Evolutionary conservation across 2,888 invertebrate genomes (phyloP).

Genomic region (Venusia cambrica): DNA sequence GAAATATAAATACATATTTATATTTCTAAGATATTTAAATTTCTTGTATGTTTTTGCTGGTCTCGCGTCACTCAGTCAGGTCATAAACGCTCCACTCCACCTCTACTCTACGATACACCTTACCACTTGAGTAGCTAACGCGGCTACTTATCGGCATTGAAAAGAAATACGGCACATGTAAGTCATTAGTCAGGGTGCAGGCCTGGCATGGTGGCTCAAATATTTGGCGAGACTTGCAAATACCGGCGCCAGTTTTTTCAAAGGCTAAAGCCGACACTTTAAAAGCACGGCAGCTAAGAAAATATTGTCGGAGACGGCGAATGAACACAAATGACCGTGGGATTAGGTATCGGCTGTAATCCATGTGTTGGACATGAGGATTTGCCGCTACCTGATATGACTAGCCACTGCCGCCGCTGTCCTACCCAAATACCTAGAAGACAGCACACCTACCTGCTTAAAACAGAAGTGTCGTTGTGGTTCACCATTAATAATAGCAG

Average conservation of each 20-base stretch:
- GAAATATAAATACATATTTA: too few species aligned
- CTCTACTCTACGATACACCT: slow-evolving; percentile 25
- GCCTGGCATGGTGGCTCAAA: slow-evolving; percentile 54
- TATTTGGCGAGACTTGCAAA: slow-evolving; percentile 72
- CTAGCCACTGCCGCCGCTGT: too few species aligned
- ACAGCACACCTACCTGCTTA: slow-evolving; percentile 2
- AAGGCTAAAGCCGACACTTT: slow-evolving; percentile 47
- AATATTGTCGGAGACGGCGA: slow-evolving; percentile 68
- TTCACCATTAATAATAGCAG: too few species aligned
- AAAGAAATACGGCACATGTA: slow-evolving; percentile 68
- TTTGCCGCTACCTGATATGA: slow-evolving; percentile 23
- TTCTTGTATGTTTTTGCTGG: slow-evolving; percentile 8
- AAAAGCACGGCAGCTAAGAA: slow-evolving; percentile 62
- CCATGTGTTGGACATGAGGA: slow-evolving; percentile 30
- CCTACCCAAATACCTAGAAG: slow-evolving; percentile 9
- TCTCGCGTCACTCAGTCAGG: slow-evolving; percentile 22
- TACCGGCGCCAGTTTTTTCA: slow-evolving; percentile 58
- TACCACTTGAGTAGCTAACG: slow-evolving; percentile 34
- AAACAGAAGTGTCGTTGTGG: too few species aligned
- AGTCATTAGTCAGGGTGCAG: slow-evolving; percentile 66
- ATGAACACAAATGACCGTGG: slow-evolving; percentile 77
- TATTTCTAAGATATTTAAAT: too few species aligned
- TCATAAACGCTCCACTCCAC: slow-evolving; percentile 27
- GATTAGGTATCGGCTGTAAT: slow-evolving; percentile 55
- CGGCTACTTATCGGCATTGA: slow-evolving; percentile 45